phyloP scores from a whole-genome alignment of 2,113 vertebrate genomes.

The Macquaria australasica region DNA sequence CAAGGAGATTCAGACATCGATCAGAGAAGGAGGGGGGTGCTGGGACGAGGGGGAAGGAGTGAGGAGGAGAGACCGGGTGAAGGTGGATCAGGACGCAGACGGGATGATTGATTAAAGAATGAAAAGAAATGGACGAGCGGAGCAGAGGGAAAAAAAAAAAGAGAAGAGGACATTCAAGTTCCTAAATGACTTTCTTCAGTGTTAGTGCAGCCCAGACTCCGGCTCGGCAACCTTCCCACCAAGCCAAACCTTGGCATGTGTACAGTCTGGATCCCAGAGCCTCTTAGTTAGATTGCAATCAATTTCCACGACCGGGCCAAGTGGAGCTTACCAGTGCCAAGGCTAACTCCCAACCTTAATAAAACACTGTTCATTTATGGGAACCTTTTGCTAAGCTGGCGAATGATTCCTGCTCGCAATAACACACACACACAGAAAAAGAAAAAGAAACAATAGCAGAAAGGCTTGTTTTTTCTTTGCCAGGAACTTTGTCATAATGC shows the following conservation, averaged over 20 bases:
- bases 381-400: conserved; percentile 59
- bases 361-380: conserved; percentile 60
- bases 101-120: conserved; percentile 77
- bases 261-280: conserved; percentile 60
- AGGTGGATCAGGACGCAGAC: conserved; percentile 75
- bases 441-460: conserved; percentile 23
- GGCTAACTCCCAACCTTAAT: conserved; percentile 53
- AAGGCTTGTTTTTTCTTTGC: background rate
- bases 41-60: background rate
- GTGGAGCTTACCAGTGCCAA: conserved; percentile 39
- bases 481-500: conserved; percentile 46
- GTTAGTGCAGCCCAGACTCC: conserved; percentile 47
- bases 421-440: conserved; percentile 17
- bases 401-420: conserved; percentile 40
- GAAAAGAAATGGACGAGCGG: conserved; percentile 62
- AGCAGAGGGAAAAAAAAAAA: conserved; percentile 23
- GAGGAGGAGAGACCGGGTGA: conserved; percentile 49
- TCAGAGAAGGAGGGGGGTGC: conserved; percentile 34
- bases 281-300: conserved; percentile 79
- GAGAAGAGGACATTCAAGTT: conserved; percentile 59
- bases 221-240: conserved; percentile 49
- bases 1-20: conserved; percentile 59
- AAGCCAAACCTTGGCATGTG: conserved; percentile 55
- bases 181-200: conserved; percentile 67
- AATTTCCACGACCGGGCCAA: conserved; percentile 69